Conservation (phyloP, 1,140 invertebrate species). For the Zaprionus davidi region DNA sequence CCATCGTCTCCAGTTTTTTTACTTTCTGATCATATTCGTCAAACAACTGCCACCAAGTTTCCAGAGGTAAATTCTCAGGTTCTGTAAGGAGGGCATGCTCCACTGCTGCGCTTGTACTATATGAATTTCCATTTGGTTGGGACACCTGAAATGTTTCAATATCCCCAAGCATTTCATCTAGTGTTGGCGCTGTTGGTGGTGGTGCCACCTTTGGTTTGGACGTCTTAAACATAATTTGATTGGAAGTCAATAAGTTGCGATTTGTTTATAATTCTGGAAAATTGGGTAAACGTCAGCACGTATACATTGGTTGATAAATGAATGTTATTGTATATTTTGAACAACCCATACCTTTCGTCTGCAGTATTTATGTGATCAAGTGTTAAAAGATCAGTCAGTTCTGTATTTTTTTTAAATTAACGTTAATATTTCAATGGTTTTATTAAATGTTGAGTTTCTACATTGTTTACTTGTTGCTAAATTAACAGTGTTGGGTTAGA, state of each 20-base stretch:
- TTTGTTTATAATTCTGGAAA: slow-evolving; percentile 14
- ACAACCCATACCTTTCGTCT: not conserved
- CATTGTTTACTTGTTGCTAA: slow-evolving; percentile 24
- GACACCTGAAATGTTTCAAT: slow-evolving; percentile 67
- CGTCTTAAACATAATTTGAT: slow-evolving; percentile 70
- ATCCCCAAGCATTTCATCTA: slow-evolving; percentile 68
- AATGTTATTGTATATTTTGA: not conserved
- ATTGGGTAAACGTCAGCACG: slow-evolving; percentile 44
- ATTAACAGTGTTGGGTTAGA: slow-evolving; percentile 8
- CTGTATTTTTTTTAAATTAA: not conserved
- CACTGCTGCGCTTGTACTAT: slow-evolving; percentile 38
- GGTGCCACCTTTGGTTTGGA: slow-evolving; percentile 62
- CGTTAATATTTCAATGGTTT: not conserved
- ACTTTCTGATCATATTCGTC: slow-evolving; percentile 70
- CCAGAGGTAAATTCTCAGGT: slow-evolving; percentile 44
- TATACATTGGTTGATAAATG: not conserved
- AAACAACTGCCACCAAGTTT: slow-evolving; percentile 66
- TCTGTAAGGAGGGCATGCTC: slow-evolving; percentile 59
- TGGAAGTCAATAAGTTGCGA: not conserved
- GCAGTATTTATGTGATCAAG: not conserved
- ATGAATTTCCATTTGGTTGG: slow-evolving; percentile 14
- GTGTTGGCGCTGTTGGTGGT: slow-evolving; percentile 59
- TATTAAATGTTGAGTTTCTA: not conserved
- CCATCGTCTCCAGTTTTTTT: slow-evolving; percentile 40
- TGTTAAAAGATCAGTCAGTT: not conserved